Conservation (phyloP, 2,888 invertebrate species). For the Microctonus brassicae region DNA sequence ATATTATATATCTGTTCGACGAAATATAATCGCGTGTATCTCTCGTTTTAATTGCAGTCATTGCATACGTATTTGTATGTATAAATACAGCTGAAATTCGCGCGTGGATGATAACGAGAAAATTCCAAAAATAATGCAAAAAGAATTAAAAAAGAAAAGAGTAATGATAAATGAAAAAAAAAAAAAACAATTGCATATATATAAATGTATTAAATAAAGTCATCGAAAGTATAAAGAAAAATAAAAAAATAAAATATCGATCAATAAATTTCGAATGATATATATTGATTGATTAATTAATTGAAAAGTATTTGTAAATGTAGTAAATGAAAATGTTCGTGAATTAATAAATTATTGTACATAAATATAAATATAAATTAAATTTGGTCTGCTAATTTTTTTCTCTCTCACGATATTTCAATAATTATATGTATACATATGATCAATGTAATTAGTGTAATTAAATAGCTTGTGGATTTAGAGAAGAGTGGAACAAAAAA, state of each 20-base stretch:
- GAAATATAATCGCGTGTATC: conserved; percentile 12
- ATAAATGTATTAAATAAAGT: background rate
- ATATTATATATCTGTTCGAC: conserved; percentile 2
- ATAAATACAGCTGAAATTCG: background rate
- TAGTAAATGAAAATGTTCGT: conserved; percentile 56
- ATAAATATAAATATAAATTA: conserved; percentile 48
- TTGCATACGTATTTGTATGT: background rate
- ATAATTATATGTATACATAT: too few relatives aligned
- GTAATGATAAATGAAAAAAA: background rate
- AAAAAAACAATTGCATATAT: background rate
- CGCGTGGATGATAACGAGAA: background rate
- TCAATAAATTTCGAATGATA: background rate
- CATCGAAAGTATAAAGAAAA: background rate
- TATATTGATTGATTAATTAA: background rate
- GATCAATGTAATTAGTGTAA: background rate
- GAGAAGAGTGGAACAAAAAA: background rate
- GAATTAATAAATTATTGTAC: conserved; percentile 68
- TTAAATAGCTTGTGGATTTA: background rate
- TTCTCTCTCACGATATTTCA: background rate
- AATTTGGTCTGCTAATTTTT: conserved; percentile 1
- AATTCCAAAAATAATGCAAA: background rate
- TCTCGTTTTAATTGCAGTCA: background rate
- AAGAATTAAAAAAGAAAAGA: background rate
- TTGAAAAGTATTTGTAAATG: conserved; percentile 62
- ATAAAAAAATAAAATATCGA: conserved; percentile 29